Evolutionary conservation across 2,888 invertebrate species (phyloP), one percentile per base, ranked within the genome.

Genomic region (Cyclophora punctaria): DNA sequence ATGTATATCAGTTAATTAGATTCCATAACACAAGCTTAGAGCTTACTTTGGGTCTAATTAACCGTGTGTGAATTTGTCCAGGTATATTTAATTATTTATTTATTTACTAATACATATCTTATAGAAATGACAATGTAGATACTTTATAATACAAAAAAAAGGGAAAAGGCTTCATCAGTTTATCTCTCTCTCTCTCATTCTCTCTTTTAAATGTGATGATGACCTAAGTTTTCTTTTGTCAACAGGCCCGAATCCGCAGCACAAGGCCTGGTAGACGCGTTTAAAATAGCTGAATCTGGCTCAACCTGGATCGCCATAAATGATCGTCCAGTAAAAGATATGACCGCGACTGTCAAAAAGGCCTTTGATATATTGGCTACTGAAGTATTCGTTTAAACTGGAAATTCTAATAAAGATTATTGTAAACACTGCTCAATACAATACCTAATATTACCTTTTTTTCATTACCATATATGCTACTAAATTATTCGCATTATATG

Each of bases 251-350:
- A 70, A 47, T 62, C 62, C 2, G 75, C 73, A n/a, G 68, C 68
- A 0, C 52, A 49, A 45, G 71, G 71, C 2, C 7, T 70, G 6
- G 48, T 75, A 1, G 70, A 71, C 6, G 60, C 60, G 3, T 71
- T 53, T 58, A 69, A 69, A 50, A 34, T 49, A 4, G 72, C 59
- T 0, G 53, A 59, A 3, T 66, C 65, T 43, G 69, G 68, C 5
- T 65, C 62, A 43, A 67, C 70, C 2, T 75, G 74, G 74, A 34
- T 73, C 2, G 52, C 59, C 1, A 53, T 48, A 3, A 47, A 48
- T 0, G 55, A 69, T 48, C 51, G 56, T 43, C 73, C 76, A 1
- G 71, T 52, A 0, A 52, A 56, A 20, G 70, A 80, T 5, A 69
- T 77, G 45, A 72, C 73, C 0, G 57, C 57, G n/a, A 57, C 56